These are phyloP conservation scores for Dipus sagitta DNA, from an alignment of 2,797 vertebrate genomes.

Conservation along the genomic window DNA sequence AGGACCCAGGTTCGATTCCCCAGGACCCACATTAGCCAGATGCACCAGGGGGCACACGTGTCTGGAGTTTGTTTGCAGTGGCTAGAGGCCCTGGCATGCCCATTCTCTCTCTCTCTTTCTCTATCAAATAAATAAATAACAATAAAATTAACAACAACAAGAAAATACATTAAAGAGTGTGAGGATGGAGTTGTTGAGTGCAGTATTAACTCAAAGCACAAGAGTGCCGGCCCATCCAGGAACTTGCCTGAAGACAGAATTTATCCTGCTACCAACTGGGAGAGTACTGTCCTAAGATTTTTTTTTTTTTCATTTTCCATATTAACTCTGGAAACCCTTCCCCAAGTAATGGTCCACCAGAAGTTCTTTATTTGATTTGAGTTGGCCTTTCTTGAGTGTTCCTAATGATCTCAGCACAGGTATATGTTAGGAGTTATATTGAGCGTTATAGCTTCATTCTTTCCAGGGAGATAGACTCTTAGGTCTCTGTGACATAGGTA, in stretches of 20 bases:
- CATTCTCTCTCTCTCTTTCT: too few relatives aligned
- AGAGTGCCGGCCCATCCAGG: not conserved
- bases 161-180: not conserved
- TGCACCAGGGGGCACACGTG: too few relatives aligned
- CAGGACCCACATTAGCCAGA: too few relatives aligned
- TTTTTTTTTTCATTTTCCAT: not conserved
- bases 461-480: not conserved
- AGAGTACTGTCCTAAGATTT: not conserved
- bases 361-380: not conserved
- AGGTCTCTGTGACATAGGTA: not conserved
- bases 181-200: not conserved
- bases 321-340: not conserved
- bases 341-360: not conserved
- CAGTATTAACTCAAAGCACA: not conserved
- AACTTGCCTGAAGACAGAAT: not conserved
- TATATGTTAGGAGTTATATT: rapidly evolving
- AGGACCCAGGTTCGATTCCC: too few relatives aligned
- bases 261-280: not conserved
- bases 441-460: not conserved
- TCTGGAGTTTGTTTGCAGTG: too few relatives aligned
- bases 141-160: too few relatives aligned
- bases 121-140: too few relatives aligned
- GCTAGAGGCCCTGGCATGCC: too few relatives aligned
- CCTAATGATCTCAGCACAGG: not conserved
- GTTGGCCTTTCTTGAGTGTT: not conserved